Conservation (phyloP, 2,888 invertebrate species). For the Eueremaeus valkanovi region DNA sequence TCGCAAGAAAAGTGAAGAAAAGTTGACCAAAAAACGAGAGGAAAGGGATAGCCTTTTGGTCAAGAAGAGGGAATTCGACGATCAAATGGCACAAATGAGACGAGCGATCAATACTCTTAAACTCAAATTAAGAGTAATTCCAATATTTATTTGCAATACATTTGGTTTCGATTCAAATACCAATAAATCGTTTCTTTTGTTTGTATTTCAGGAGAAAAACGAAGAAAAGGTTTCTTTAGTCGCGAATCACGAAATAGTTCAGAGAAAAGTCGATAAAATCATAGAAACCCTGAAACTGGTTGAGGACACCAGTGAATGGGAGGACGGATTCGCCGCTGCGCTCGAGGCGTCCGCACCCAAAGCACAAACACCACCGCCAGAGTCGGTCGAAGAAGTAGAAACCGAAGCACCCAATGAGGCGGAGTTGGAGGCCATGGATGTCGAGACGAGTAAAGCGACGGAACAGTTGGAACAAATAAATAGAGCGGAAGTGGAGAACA, state of each 20-base stretch:
- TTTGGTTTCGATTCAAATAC: not conserved
- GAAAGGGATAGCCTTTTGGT: constrained; percentile 4
- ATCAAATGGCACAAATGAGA: constrained; percentile 18
- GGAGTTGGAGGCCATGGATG: constrained; percentile 18
- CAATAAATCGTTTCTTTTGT: not conserved
- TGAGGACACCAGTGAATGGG: constrained; percentile 29
- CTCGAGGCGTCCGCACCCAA: constrained; percentile 15
- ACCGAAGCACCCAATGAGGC: not conserved
- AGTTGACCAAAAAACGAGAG: constrained; percentile 7
- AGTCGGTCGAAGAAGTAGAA: not conserved
- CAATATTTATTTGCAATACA: too few relatives aligned
- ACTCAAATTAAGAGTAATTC: not conserved
- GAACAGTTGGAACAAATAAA: constrained; percentile 15
- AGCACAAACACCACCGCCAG: not conserved
- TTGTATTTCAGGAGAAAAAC: constrained; percentile 6
- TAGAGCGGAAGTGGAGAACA: not conserved
- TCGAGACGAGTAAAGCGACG: not conserved
- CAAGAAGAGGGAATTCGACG: constrained; percentile 21
- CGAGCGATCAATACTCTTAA: constrained; percentile 16
- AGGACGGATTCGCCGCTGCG: constrained; percentile 1
- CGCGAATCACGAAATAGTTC: constrained; percentile 6
- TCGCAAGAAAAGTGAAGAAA: not conserved
- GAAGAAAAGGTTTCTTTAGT: constrained; percentile 10
- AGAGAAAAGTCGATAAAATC: constrained; percentile 13
- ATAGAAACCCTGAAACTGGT: not conserved